Conservation (phyloP, 2,797 vertebrate species). For the Labeo calbasu region DNA sequence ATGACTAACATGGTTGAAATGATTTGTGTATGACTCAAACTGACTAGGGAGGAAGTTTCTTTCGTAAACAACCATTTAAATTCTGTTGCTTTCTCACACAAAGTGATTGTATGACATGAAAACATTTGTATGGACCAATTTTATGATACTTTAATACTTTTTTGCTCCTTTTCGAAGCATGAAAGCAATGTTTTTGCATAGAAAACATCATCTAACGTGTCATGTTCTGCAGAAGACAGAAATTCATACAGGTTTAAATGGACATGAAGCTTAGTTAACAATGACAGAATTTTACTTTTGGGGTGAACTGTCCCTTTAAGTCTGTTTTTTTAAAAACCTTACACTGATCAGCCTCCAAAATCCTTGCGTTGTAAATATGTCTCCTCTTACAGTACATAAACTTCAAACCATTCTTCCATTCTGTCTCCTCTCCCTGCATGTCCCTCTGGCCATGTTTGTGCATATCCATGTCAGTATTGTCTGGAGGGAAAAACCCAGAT, state of each 20-base stretch:
- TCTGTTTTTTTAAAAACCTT: background rate
- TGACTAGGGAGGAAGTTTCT: too few relatives aligned
- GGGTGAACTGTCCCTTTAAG: background rate
- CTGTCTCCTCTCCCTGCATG: constrained; percentile 38
- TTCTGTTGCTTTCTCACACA: background rate
- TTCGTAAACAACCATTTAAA: background rate
- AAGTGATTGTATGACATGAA: background rate
- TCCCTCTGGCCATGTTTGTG: constrained; percentile 55
- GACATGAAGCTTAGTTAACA: background rate
- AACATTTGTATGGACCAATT: background rate
- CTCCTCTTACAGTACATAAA: constrained; percentile 32
- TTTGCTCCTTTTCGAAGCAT: background rate
- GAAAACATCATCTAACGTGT: background rate
- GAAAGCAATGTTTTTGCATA: background rate
- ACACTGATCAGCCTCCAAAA: constrained; percentile 16
- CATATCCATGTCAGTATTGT: constrained; percentile 59
- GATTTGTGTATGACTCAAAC: background rate
- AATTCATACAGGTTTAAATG: background rate
- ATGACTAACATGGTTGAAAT: background rate
- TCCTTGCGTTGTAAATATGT: constrained; percentile 19
- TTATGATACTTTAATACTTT: background rate
- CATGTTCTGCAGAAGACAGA: background rate
- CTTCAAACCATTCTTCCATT: constrained; percentile 29
- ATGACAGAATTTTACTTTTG: accelerated
- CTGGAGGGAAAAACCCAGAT: constrained; percentile 63